Evolutionary conservation across 2,888 invertebrate genomes (phyloP), one percentile per base, ranked within the genome.

Genomic region (Parasteatoda lunata): DNA sequence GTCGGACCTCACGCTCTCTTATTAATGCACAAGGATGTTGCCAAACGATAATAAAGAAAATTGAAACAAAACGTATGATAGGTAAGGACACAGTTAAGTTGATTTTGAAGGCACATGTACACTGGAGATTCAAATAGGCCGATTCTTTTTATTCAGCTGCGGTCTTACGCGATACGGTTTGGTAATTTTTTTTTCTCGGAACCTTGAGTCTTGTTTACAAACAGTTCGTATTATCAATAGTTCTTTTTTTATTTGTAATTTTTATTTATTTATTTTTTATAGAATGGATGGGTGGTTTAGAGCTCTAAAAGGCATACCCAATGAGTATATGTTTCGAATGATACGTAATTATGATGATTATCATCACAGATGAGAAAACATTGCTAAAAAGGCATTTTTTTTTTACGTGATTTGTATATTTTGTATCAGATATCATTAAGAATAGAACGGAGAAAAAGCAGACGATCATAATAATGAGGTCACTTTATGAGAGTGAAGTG

Each of bases 121-220:
- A 30, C 7, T 51, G n/a, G 59, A 13, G 59, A 59, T 13, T 59
- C 59, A 59, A 59, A 59, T 59, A n/a, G 59, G 59, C 59, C 59
- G 59, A 59, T 59, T 59, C 9, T 59, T 59, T 54, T 49, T 51
- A 11, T 80, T 51, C 76, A 82, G 82, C 82, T 82, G 82, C 70
- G 49, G 64, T 9, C 66, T 80, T 80, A 79, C 79, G 79, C 79
- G 79, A 79, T 48, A 15, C 64, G 79, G 45, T 69, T 79, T 8
- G 65, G 30, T 73, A 80, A 79, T 30, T 30, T 30, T 59, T 59
- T 59, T 59, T 80, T 66, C 73, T 73, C 30, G 66, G 68, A 66
- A 51, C 80, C 66, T 80, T 65, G 76, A 70, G 64, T 65, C 82
- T 76, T 82, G 82, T 82, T 82, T 82, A 82, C 82, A 76, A 82